Conservation (phyloP, 2,888 invertebrate species). For the Thecocarcelia acutangulata region DNA sequence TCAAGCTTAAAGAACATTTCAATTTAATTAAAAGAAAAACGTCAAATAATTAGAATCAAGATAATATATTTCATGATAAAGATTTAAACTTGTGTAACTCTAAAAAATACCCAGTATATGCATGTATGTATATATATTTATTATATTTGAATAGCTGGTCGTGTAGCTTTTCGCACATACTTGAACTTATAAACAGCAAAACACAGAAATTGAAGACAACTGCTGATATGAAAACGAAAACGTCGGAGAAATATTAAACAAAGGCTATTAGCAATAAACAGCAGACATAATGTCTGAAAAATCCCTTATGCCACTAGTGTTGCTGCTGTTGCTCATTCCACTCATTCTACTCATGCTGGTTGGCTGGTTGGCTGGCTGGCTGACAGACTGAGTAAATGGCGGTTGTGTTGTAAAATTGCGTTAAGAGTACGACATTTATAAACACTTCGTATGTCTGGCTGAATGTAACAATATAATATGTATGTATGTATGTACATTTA, state of each 20-base stretch:
- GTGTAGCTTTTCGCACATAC: conserved; percentile 26
- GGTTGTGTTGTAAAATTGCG: conserved; percentile 62
- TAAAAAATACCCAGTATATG: too few relatives aligned
- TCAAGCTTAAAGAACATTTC: too few relatives aligned
- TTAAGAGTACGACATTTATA: conserved; percentile 65
- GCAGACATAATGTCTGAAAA: conserved; percentile 69
- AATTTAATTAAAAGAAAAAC: too few relatives aligned
- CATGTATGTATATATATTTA: conserved; percentile 55
- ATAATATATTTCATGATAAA: too few relatives aligned
- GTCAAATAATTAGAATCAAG: too few relatives aligned
- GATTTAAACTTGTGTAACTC: too few relatives aligned
- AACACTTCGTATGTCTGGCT: conserved; percentile 45
- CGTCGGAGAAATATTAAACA: conserved; percentile 63
- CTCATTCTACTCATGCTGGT: conserved; percentile 1
- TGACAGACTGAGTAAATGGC: conserved; percentile 17
- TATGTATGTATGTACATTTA: not conserved
- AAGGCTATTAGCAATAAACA: conserved; percentile 69
- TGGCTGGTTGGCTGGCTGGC: not conserved
- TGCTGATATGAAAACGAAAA: conserved; percentile 55
- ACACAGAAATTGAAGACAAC: conserved; percentile 40
- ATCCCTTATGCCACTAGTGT: conserved; percentile 64
- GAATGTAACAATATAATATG: not conserved
- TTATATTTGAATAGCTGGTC: conserved; percentile 59
- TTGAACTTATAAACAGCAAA: conserved; percentile 4
- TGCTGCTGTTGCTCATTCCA: not conserved